phyloP scores from a whole-genome alignment of 2,888 invertebrate genomes.

The Pseudoips prasinana region DNA sequence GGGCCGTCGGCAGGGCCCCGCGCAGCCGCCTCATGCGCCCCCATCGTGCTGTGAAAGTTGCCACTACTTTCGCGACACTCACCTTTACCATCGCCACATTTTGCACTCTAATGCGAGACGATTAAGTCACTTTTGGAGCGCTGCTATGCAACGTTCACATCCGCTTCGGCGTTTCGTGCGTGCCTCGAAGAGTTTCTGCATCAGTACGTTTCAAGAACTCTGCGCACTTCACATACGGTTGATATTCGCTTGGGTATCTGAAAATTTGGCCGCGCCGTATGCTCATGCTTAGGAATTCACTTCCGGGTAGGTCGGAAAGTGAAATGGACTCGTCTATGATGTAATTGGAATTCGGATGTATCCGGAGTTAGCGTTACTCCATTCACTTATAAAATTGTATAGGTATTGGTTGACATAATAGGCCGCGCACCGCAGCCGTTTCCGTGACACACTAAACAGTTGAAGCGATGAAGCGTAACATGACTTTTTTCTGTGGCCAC shows the following conservation, averaged over 20 bases:
- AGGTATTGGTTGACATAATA: conserved; percentile 76
- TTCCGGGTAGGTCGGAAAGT: conserved; percentile 82
- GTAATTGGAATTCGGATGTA: conserved; percentile 82
- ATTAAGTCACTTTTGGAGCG: conserved; percentile 69
- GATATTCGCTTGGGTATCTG: conserved; percentile 42
- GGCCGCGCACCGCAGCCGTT: conserved; percentile 52
- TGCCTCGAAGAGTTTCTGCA: conserved; percentile 61
- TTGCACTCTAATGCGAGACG: conserved; percentile 66
- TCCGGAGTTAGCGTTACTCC: conserved; percentile 78
- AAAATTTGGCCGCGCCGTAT: conserved; percentile 74
- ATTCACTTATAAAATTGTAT: conserved; percentile 77
- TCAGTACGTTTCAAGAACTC: conserved; percentile 40
- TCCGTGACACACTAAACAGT: conserved; percentile 55
- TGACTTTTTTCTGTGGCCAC: conserved; percentile 41
- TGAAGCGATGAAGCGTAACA: conserved; percentile 57
- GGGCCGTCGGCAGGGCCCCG: conserved; percentile 71
- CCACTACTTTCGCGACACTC: conserved; percentile 79
- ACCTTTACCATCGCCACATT: conserved; percentile 50
- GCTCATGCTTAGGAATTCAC: conserved; percentile 81
- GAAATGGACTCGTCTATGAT: conserved; percentile 81
- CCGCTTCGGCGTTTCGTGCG: conserved; percentile 74
- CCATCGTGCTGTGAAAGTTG: conserved; percentile 78
- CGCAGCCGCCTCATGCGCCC: conserved; percentile 72
- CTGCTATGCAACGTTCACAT: conserved; percentile 67
- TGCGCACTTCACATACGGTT: conserved; percentile 47